Evolutionary conservation across 1,140 invertebrate species (phyloP).

Genomic region (Ectropis grisescens): DNA sequence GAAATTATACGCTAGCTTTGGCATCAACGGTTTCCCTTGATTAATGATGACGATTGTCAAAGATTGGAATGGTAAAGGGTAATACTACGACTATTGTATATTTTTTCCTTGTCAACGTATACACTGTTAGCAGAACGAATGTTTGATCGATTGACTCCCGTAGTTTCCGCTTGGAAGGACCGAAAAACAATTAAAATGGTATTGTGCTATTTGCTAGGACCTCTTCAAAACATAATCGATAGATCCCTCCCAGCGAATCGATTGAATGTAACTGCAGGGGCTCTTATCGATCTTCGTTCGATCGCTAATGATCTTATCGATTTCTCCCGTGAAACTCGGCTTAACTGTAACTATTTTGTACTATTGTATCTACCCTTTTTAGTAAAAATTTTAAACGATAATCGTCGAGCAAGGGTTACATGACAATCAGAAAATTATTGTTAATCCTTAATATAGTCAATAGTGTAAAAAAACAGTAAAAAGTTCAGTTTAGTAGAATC

Average conservation of each 20-base stretch:
- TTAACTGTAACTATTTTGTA: too few relatives aligned
- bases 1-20: not conserved
- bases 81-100: too few relatives aligned
- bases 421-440: constrained; percentile 28
- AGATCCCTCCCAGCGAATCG: constrained; percentile 22
- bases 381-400: constrained; percentile 5
- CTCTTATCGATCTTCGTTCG: constrained; percentile 25
- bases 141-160: constrained; percentile 44
- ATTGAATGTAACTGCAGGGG: constrained; percentile 27
- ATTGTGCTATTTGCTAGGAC: constrained; percentile 42
- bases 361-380: too few relatives aligned
- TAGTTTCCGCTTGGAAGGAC: constrained; percentile 29
- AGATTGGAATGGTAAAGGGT: too few relatives aligned
- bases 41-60: constrained; percentile 19
- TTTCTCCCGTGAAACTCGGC: constrained; percentile 25
- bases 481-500: too few relatives aligned
- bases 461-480: too few relatives aligned
- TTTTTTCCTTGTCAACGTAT: too few relatives aligned
- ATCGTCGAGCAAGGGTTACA: constrained; percentile 7
- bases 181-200: constrained; percentile 42
- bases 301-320: constrained; percentile 58
- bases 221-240: constrained; percentile 24
- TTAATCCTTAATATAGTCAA: too few relatives aligned
- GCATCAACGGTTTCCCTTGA: constrained; percentile 16
- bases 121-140: constrained; percentile 39